A percentile compares a stretch with the other conserved stretches of the same genome.
Conservation (phyloP, 2,797 vertebrate genomes). For the Coreius guichenoti region DNA sequence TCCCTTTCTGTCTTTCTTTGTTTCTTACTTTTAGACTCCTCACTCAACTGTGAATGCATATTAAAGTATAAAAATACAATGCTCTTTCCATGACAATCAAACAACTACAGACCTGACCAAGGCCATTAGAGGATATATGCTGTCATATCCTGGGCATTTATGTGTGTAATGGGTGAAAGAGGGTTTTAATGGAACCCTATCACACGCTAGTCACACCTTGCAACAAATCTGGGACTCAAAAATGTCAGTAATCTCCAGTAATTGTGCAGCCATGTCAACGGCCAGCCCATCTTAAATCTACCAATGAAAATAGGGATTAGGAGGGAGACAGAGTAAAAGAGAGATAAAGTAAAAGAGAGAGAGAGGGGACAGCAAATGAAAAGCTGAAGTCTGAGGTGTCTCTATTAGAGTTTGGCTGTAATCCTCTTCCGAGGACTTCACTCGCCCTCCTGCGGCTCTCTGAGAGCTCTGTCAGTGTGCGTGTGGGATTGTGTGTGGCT, state of each 20-base stretch:
- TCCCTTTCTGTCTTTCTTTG: background rate
- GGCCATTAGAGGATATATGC: constrained; percentile 30
- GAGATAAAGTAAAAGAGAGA: constrained; percentile 33
- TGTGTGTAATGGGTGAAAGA: constrained; percentile 27
- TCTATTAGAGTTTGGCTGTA: constrained; percentile 52
- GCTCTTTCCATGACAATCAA: background rate
- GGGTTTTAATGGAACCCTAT: constrained; percentile 36
- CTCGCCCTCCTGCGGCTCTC: constrained; percentile 56
- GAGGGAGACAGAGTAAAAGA: constrained; percentile 28
- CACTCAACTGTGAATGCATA: background rate
- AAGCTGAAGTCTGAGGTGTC: constrained; percentile 52
- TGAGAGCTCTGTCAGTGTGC: constrained; percentile 45
- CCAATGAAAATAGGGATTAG: constrained; percentile 48
- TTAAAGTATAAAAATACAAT: constrained; percentile 26
- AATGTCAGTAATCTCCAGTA: constrained; percentile 42
- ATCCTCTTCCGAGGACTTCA: constrained; percentile 58
- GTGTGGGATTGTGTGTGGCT: constrained; percentile 36
- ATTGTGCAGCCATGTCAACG: constrained; percentile 40
- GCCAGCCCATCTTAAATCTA: background rate
- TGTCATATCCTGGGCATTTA: constrained; percentile 32
- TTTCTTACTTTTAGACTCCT: background rate
- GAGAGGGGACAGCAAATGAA: constrained; percentile 50
- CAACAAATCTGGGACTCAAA: constrained; percentile 34
- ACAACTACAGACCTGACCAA: constrained; percentile 13
- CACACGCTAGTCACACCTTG: constrained; percentile 50